These are phyloP conservation scores for Hypomecis atomaria DNA, from an alignment of 2,888 invertebrate species.

Conservation along the genomic window DNA sequence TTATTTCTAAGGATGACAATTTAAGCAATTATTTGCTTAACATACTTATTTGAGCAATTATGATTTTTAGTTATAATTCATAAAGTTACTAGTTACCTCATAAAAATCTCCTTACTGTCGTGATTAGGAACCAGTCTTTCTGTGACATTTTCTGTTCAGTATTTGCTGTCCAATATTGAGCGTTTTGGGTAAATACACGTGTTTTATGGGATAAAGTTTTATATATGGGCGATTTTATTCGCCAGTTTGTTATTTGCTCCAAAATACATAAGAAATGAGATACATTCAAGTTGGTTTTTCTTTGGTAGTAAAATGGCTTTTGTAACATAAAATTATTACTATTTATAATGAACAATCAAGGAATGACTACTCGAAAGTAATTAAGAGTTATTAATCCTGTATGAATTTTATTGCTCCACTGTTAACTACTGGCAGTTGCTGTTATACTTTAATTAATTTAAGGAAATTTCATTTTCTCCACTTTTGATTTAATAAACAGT, in stretches of 20 bases:
- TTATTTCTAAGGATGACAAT: too few species aligned
- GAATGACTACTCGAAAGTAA: not conserved
- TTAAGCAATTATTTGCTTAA: too few species aligned
- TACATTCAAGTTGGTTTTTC: not conserved
- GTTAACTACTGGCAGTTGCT: not conserved
- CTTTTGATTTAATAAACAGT: not conserved
- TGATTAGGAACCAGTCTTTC: not conserved
- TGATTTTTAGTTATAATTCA: too few species aligned
- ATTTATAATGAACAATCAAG: not conserved
- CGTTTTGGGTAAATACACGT: constrained; percentile 18
- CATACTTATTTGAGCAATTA: too few species aligned
- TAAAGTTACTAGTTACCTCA: too few species aligned
- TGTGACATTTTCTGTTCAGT: not conserved
- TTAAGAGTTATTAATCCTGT: not conserved
- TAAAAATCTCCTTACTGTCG: too few species aligned
- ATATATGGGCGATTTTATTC: constrained; percentile 7
- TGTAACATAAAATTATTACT: not conserved
- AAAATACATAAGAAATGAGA: not conserved
- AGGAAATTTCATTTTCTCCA: not conserved
- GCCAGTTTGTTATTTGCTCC: not conserved
- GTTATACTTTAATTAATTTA: constrained; percentile 1
- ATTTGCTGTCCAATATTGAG: constrained; percentile 13
- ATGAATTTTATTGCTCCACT: constrained; percentile 6
- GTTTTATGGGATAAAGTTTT: constrained; percentile 19
- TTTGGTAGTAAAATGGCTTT: not conserved